Percentiles rank a stretch among this genome's conserved stretches.
Evolutionary conservation across 1,140 invertebrate genomes (phyloP).

Genomic region (Eupeodes corollae): DNA sequence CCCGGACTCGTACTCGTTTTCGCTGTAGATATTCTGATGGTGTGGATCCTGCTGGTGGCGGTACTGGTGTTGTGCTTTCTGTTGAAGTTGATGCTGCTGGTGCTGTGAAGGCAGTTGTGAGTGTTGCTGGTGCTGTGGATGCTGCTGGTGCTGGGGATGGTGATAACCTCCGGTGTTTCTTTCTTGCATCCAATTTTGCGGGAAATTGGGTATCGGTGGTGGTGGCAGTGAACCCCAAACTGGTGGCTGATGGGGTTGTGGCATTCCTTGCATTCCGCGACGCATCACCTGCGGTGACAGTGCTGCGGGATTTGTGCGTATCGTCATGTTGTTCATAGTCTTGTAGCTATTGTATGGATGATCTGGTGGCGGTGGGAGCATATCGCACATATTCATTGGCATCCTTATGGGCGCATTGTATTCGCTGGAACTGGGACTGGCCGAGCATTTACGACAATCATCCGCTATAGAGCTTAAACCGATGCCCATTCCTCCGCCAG

Average conservation of each 20-base stretch:
- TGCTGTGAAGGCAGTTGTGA: too few species aligned
- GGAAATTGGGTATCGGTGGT: slow-evolving; percentile 6
- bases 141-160: neutral
- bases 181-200: slow-evolving; percentile 4
- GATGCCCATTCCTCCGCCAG: neutral
- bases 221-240: neutral
- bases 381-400: slow-evolving; percentile 5
- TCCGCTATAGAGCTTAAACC: neutral
- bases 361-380: slow-evolving; percentile 4
- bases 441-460: neutral
- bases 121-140: too few species aligned
- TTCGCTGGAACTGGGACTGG: slow-evolving; percentile 4
- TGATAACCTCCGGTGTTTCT: too few species aligned
- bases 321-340: slow-evolving; percentile 5
- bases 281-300: slow-evolving; percentile 4
- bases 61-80: neutral
- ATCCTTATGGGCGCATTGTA: slow-evolving; percentile 4
- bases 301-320: slow-evolving; percentile 7
- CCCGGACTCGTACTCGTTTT: slow-evolving; percentile 44
- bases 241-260: neutral
- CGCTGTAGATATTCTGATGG: slow-evolving; percentile 5
- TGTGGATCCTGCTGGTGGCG: neutral
- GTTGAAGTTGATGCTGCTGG: neutral
- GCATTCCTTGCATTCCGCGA: neutral
- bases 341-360: slow-evolving; percentile 4